Base-by-base conservation (phyloP, 2,797 vertebrate genomes). In the Enteromius mattozi region DNA sequence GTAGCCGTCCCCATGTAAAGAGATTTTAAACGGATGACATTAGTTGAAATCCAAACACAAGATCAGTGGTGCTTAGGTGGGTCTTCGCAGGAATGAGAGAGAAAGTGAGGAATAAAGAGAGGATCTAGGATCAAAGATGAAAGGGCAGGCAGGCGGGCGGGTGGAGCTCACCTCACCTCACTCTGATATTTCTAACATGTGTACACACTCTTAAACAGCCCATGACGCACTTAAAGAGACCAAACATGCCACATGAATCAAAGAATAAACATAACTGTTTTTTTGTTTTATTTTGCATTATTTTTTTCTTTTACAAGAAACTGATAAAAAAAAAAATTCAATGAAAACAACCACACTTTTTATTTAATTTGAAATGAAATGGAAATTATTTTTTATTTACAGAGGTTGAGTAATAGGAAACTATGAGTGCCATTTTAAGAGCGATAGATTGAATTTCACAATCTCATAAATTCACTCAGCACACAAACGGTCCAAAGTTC, bases 31-130 rank as follows among this genome's bases (percentile, higher is more conserved):
- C 71, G 92, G 88, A 92, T 91, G 89, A 89, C 93, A 89, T 65
- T 1, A 85, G 63, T 89, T 93, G 90, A 94, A 95, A 94, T 95
- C 93, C 94, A 91, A 89, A 89, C 66, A 16, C 71, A 65, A 87
- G 82, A 81, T 86, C 72, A 84, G 74, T 83, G 81, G 10, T 33
- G 56, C 24, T 17, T 59, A 83, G 77, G 87, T 83, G 86, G 83
- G 85, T 78, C 77, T 69, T 47, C 54, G 68, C 5, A 56, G 56
- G 65, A 81, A 59, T 63, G 80, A 77, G 63, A 81, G 66, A 47
- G 33, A 82, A 77, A 42, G 63, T 49, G 63, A 54, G 75, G 21
- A 30, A 49, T 54, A 71, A 69, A 74, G 78, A 87, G 74, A 78
- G 59, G 72, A 35, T 40, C 37, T 19, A 56, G 37, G 84, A 82